phyloP scores from a whole-genome alignment of 2,797 vertebrate species.

The Chromobotia macracanthus region DNA sequence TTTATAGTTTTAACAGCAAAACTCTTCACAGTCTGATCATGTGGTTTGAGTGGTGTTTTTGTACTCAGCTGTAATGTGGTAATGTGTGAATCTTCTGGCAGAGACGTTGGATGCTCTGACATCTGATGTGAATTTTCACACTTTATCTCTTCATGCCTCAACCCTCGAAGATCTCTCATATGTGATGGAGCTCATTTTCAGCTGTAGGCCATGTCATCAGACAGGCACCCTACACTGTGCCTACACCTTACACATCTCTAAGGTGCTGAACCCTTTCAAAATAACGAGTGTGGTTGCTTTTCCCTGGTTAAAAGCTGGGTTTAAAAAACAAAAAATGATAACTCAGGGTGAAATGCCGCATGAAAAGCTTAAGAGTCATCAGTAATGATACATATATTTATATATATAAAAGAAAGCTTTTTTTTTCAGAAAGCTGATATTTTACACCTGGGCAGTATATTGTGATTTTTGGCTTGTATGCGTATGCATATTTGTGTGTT shows the following conservation, averaged over 20 bases:
- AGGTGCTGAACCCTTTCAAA: not conserved
- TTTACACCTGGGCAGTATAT: no score
- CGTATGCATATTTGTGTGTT: no score
- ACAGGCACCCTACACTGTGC: not conserved
- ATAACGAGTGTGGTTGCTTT: no score
- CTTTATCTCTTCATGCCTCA: not conserved
- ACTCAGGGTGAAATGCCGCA: no score
- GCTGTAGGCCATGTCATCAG: not conserved
- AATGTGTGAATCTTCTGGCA: conserved; percentile 1
- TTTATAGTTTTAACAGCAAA: not conserved
- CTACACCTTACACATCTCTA: no score
- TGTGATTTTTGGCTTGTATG: no score
- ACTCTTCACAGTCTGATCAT: not conserved
- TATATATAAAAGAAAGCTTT: no score
- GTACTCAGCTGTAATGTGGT: conserved; percentile 29
- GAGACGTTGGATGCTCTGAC: conserved; percentile 23
- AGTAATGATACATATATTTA: no score
- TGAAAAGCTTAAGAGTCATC: no score
- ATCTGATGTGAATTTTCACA: conserved; percentile 15
- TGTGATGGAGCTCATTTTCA: not conserved
- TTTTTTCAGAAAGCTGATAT: no score
- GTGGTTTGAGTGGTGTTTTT: conserved; percentile 13
- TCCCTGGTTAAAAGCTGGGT: no score
- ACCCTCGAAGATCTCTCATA: not conserved
- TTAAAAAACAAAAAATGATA: no score